A percentile compares a stretch with the other conserved stretches of the same genome.
Conservation (phyloP, 1,140 invertebrate genomes). For the Monomorium pharaonis region DNA sequence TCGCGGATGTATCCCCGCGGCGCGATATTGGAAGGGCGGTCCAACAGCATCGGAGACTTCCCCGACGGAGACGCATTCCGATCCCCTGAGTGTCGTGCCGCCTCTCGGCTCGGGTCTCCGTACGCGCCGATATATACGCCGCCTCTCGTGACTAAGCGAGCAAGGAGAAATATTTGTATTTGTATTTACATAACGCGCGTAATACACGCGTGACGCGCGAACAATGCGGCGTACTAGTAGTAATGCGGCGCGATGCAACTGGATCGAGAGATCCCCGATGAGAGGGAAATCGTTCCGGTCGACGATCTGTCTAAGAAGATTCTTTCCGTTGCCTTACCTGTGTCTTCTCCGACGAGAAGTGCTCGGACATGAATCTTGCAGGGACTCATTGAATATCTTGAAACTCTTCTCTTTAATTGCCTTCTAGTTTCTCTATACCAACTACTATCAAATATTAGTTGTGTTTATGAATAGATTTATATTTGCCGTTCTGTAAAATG, state of each 20-base stretch:
- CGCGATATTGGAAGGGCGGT: background rate
- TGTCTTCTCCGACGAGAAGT: background rate
- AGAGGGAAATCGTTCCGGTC: background rate
- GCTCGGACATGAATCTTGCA: background rate
- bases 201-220: constrained; percentile 22
- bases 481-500: background rate
- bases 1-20: background rate
- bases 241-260: background rate
- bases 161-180: too few species aligned
- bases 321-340: background rate
- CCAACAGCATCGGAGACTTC: constrained; percentile 6
- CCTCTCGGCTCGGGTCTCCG: background rate
- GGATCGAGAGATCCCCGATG: background rate
- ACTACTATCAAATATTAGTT: background rate
- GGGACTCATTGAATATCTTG: background rate
- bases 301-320: background rate
- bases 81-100: constrained; percentile 62
- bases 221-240: too few species aligned
- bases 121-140: constrained; percentile 25
- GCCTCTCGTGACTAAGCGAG: background rate
- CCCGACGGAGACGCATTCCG: constrained; percentile 66
- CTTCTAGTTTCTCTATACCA: background rate
- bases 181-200: constrained; percentile 43
- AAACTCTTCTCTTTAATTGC: background rate
- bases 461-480: background rate